phyloP scores from a whole-genome alignment of 2,113 vertebrate species.

The Zootoca vivipara region DNA sequence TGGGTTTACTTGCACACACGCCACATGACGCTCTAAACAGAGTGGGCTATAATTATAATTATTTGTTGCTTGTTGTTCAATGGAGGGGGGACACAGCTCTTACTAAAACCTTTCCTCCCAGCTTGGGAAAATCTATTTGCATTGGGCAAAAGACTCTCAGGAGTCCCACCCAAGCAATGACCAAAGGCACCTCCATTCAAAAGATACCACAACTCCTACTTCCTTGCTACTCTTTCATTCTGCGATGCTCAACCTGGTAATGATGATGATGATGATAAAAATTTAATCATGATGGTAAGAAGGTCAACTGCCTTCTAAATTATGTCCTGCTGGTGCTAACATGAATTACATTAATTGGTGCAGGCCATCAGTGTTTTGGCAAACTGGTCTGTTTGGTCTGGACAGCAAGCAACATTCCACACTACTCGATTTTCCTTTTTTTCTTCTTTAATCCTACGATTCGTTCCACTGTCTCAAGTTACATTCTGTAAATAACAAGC shows the following conservation, averaged over 20 bases:
- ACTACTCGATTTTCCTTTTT: conserved; percentile 58
- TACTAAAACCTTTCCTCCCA: neutral
- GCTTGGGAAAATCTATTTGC: neutral
- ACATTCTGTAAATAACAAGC: conserved; percentile 81
- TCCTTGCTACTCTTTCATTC: conserved; percentile 11
- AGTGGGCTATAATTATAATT: no score
- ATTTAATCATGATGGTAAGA: conserved; percentile 39
- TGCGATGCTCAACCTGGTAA: neutral
- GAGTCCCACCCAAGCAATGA: neutral
- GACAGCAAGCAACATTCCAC: conserved; percentile 76
- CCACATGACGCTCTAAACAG: no score
- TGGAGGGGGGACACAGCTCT: neutral
- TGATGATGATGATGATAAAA: neutral
- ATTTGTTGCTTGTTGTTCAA: neutral
- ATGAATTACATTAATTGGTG: conserved; percentile 53
- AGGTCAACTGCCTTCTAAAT: conserved; percentile 58
- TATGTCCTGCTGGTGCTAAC: conserved; percentile 44
- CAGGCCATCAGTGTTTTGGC: conserved; percentile 66
- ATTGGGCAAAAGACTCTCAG: neutral
- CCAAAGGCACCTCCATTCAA: neutral
- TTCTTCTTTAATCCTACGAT: conserved; percentile 68
- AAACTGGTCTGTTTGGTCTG: conserved; percentile 78
- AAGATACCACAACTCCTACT: neutral
- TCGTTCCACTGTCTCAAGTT: conserved; percentile 78
- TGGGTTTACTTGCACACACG: no score